Evolutionary conservation across 2,888 invertebrate genomes (phyloP).

Genomic region (Melolontha melolontha): DNA sequence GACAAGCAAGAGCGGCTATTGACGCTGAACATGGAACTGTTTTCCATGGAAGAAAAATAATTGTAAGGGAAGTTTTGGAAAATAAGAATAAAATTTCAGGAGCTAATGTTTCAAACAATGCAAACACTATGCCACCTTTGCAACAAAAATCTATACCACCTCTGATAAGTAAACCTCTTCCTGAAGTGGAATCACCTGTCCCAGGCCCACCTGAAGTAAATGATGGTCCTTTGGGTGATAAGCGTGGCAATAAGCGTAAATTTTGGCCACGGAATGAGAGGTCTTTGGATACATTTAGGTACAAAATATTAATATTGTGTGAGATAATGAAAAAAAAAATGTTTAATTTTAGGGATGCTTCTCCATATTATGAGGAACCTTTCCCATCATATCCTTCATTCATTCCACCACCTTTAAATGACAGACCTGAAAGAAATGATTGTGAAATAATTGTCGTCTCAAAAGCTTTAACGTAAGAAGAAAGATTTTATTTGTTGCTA

Average conservation of each 20-base stretch:
- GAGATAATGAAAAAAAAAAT: neutral
- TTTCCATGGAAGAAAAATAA: conserved; percentile 79
- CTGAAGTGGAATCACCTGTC: conserved; percentile 30
- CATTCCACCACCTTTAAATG: conserved; percentile 59
- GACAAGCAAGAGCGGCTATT: conserved; percentile 81
- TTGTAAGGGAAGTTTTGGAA: conserved; percentile 72
- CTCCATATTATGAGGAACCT: conserved; percentile 57
- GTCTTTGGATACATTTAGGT: conserved; percentile 41
- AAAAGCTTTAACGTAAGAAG: conserved; percentile 79
- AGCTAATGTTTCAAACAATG: conserved; percentile 43
- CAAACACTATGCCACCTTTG: neutral
- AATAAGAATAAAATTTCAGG: conserved; percentile 60
- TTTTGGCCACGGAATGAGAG: conserved; percentile 42
- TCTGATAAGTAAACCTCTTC: conserved; percentile 1
- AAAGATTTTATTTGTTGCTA: neutral
- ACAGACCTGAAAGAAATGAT: conserved; percentile 78
- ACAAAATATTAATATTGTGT: conserved; percentile 1
- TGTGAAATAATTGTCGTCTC: conserved; percentile 92
- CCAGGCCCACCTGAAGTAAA: conserved; percentile 16
- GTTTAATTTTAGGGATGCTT: conserved; percentile 41
- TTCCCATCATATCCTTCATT: conserved; percentile 54
- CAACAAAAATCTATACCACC: conserved; percentile 22
- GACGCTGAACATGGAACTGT: conserved; percentile 75
- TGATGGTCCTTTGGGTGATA: conserved; percentile 31
- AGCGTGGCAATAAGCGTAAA: conserved; percentile 42